Evolutionary conservation across 2,113 vertebrate species (phyloP).

Genomic region (Terrapene triunguis): DNA sequence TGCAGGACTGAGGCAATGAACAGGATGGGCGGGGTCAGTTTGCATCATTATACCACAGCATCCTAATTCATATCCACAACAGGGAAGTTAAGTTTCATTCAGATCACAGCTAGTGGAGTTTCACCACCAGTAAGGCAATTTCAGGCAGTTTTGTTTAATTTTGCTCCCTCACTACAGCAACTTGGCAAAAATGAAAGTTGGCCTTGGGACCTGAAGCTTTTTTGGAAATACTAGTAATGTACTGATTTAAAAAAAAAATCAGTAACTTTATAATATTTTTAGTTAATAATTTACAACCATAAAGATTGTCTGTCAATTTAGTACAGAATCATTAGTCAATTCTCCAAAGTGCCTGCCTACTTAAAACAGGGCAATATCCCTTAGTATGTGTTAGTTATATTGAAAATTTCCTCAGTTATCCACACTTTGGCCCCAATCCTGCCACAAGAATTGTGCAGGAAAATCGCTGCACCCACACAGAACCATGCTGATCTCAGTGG

Average conservation of each 20-base stretch:
- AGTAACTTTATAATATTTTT: background rate
- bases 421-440: background rate
- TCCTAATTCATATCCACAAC: background rate
- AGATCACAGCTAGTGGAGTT: background rate
- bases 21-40: background rate
- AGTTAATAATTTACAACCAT: background rate
- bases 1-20: background rate
- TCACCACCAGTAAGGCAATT: background rate
- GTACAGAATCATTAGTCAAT: background rate
- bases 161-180: background rate
- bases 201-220: background rate
- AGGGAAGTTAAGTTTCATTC: background rate
- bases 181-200: background rate
- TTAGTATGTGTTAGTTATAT: background rate
- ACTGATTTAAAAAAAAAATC: background rate
- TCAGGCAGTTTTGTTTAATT: background rate
- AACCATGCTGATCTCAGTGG: background rate
- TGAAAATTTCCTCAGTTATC: rapidly evolving
- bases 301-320: background rate
- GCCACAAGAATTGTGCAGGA: background rate
- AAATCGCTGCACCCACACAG: background rate
- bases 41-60: background rate
- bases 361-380: background rate
- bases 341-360: rapidly evolving
- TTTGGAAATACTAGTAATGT: background rate